These are phyloP conservation scores for Lasioglossum lativentre DNA, from an alignment of 2,888 invertebrate genomes.

Conservation along the genomic window DNA sequence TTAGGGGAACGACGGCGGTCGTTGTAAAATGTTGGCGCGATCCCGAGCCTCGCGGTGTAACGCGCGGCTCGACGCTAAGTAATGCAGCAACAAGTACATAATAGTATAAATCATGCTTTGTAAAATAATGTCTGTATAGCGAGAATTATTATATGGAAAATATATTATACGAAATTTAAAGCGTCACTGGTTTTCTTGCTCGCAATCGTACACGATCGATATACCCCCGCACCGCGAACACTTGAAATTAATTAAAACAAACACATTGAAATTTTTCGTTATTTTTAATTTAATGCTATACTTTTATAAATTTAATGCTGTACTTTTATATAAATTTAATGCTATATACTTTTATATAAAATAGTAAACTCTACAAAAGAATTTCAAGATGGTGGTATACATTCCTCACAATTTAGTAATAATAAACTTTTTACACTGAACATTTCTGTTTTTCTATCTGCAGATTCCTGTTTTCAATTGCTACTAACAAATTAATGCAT, in stretches of 20 bases:
- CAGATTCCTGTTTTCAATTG: too few species aligned
- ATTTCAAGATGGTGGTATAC: too few species aligned
- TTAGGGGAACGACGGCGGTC: constrained; percentile 23
- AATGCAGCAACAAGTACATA: constrained; percentile 76
- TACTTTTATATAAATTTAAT: too few species aligned
- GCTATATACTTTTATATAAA: too few species aligned
- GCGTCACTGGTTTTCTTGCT: background rate
- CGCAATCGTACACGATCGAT: background rate
- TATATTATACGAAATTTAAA: constrained; percentile 85
- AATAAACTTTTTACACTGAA: too few species aligned
- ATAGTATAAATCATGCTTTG: constrained; percentile 83
- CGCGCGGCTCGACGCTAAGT: constrained; percentile 73
- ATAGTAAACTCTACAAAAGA: too few species aligned
- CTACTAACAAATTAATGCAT: too few species aligned
- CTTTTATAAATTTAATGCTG: too few species aligned
- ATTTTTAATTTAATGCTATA: too few species aligned
- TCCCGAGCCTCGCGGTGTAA: constrained; percentile 47
- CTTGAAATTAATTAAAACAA: background rate
- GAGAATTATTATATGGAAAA: constrained; percentile 85
- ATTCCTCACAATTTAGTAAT: too few species aligned
- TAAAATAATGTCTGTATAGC: constrained; percentile 85
- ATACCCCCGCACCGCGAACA: background rate
- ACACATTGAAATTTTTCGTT: background rate
- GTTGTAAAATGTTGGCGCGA: constrained; percentile 36
- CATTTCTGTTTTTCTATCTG: too few species aligned